These are phyloP conservation scores for Hystrix cristata DNA, from an alignment of 2,113 vertebrate species.

Conservation along the genomic window DNA sequence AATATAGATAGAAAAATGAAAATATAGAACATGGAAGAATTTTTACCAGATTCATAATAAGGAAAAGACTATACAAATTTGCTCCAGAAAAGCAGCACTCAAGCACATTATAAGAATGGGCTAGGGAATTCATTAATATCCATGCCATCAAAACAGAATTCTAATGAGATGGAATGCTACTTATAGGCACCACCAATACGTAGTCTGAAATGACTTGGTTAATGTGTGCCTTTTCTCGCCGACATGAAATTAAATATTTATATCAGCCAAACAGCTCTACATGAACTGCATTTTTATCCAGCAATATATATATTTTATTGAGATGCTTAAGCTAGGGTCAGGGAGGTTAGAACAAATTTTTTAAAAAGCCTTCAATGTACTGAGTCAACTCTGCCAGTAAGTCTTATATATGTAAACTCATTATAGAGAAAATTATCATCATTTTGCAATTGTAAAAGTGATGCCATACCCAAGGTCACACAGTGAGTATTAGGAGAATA, in stretches of 20 bases:
- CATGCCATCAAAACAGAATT: neutral
- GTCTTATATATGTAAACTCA: neutral
- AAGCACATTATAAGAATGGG: neutral
- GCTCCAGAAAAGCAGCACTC: neutral
- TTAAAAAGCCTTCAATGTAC: neutral
- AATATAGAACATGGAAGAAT: neutral
- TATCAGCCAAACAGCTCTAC: neutral
- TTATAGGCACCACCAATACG: neutral
- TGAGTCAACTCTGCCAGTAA: neutral
- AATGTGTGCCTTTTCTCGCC: neutral
- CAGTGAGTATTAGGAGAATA: constrained; percentile 8
- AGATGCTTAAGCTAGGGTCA: neutral
- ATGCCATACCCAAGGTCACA: constrained; percentile 20
- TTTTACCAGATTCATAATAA: neutral
- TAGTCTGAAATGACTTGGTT: neutral
- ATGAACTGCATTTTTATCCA: neutral
- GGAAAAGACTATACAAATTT: neutral
- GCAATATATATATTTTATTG: neutral
- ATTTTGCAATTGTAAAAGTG: constrained; percentile 35
- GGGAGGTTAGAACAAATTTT: neutral
- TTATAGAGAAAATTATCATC: constrained; percentile 50
- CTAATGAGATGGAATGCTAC: neutral
- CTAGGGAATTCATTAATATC: neutral
- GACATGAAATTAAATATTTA: neutral
- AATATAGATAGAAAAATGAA: neutral